Evolutionary conservation across 2,797 vertebrate species (phyloP), one percentile per base, ranked within the genome.

Genomic region (Danio jaintianensis): DNA sequence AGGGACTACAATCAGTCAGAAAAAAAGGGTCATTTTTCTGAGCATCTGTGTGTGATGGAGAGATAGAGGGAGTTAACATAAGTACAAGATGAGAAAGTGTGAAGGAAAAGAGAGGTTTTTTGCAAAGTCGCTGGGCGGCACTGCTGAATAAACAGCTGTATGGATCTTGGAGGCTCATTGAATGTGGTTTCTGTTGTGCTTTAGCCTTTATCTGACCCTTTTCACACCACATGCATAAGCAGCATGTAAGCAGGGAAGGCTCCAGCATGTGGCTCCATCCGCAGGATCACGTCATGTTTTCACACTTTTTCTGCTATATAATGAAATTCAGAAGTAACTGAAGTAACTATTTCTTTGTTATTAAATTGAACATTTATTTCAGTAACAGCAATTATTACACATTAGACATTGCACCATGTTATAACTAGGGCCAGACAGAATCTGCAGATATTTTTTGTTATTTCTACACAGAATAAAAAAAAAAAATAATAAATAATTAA

Each of bases 1-100:
- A 90, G 89, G 89, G 90, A 90, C 92, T 85, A 87, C 89, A 93
- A 92, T 92, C 92, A 88, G 84, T 92, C 86, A 84, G 84, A 69
- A 76, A 73, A 79, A 29, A 29, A 69, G 62, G 79, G 86, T 89
- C 82, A 87, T 88, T 88, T 29, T 82, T 79, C 63, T 42, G 11
- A 48, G 53, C n/a, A 43, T 83, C 52, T 71, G 64, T 77, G 59
- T 80, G 52, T 29, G 56, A 50, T 52, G 58, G 38, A 22, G 53
- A 74, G n/a, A 68, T 82, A 85, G 82, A 63, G 56, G 40, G 29
- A 45, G 52, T 78, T 59, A 76, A 59, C 48, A 50, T 45, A 66
- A 80, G 82, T 86, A 86, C 80, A 80, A 78, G 73, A 50, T 40
- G 38, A 12, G 75, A 64, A n/a, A 42, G 40, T 20, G 89, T 64